A percentile compares a stretch with the other conserved stretches of the same genome.
Evolutionary conservation across 2,113 vertebrate species (phyloP).

Genomic region (Pomatostomus ruficeps): DNA sequence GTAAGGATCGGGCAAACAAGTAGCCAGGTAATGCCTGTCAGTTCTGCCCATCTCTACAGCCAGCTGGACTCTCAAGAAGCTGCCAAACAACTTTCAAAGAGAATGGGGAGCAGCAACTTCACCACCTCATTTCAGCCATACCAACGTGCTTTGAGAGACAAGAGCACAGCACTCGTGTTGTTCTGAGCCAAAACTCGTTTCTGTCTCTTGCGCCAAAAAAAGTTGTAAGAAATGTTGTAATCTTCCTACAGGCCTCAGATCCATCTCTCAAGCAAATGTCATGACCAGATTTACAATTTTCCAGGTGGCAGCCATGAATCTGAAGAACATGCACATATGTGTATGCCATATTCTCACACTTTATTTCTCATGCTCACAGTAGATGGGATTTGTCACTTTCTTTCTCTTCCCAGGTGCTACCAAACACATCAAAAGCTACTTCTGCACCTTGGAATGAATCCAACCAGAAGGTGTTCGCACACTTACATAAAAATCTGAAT

Average conservation of each 20-base stretch:
- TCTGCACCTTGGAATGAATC: neutral
- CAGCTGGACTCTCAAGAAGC: neutral
- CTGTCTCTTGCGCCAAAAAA: neutral
- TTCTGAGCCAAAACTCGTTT: neutral
- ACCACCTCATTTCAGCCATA: neutral
- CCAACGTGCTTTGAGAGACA: fast-evolving
- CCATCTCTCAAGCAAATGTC: neutral
- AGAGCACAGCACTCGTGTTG: fast-evolving
- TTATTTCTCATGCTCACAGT: neutral
- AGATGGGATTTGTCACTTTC: neutral
- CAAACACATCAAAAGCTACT: neutral
- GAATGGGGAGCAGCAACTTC: fast-evolving
- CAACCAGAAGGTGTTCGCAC: neutral
- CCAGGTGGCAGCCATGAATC: neutral
- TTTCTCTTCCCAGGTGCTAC: neutral
- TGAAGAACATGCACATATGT: neutral
- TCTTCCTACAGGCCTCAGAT: neutral
- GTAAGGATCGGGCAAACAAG: neutral
- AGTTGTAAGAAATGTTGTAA: neutral
- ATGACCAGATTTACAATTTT: neutral
- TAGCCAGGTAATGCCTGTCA: neutral
- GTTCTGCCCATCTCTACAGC: neutral
- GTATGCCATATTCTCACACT: neutral
- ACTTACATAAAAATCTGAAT: neutral
- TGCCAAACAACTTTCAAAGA: neutral